Evolutionary conservation across 1,140 invertebrate genomes (phyloP), one percentile per base, ranked within the genome.

Genomic region (Phymorhynchus buccinoides): DNA sequence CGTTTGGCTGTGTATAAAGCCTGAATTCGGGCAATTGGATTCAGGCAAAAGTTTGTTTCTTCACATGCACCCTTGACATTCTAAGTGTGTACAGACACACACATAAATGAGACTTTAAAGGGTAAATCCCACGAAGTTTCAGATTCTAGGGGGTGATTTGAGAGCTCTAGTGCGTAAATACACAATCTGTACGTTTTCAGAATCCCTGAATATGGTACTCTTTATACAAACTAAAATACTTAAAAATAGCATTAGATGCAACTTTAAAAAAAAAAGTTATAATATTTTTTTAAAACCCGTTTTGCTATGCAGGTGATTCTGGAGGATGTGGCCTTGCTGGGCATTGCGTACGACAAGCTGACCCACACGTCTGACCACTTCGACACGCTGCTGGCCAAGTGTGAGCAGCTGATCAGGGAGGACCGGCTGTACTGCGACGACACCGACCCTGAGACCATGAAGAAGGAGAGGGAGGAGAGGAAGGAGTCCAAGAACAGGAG

Each of bases 321-420:
- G 35, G 96, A 99, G 93, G 99, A 99, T 94, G 94, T 99, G 18
- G 95, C 96, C 89, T 95, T 99, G 94, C 92, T 99, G 71, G 95
- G 99, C 90, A 96, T 99, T 78, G 97, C 98, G 88, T 97, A 97
- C 3, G 97, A 99, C 93, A 92, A 95, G 42, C 99, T 99, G 93
- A 97, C 98, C 1, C 97, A 98, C 93, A 99, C 99, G 0, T 99
- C 99, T 0, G 96, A 99, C 93, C 96, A 99, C 93, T 99, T 99
- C 94, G 98, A 99, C 88, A 91, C 96, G 27, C 96, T 99, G 95
- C 89, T 98, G 16, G 93, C 96, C 22, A 96, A 96, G 89, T 99
- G 98, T 94, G 97, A 98, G 88, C 95, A 96, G 90, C 93, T 99
- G 86, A 94, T 99, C 27, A 96, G 96, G 87, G 95, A 97, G 86